Evolutionary conservation across 2,113 vertebrate genomes (phyloP).

Genomic region (Notothenia rossii): DNA sequence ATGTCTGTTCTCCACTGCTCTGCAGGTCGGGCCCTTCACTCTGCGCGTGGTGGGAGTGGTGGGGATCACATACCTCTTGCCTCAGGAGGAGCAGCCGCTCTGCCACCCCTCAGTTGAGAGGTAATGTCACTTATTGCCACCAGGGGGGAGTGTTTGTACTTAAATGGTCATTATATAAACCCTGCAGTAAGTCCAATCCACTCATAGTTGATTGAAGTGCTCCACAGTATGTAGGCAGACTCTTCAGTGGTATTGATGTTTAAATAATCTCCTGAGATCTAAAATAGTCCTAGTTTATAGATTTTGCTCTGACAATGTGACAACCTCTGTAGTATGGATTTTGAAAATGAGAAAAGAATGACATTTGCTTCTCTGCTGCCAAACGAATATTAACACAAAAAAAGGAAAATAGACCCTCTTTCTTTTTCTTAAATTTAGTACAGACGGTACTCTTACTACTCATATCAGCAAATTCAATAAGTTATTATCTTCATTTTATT

Average conservation of each 20-base stretch:
- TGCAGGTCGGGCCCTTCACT: slow-evolving; percentile 94
- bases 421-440: not conserved
- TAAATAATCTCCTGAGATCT: slow-evolving; percentile 45
- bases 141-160: slow-evolving; percentile 32
- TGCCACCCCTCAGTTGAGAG: slow-evolving; percentile 96
- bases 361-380: not conserved
- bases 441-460: not conserved
- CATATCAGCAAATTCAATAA: not conserved
- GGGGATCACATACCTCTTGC: slow-evolving; percentile 96
- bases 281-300: slow-evolving; percentile 40
- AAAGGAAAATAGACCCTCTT: not conserved
- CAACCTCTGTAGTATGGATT: slow-evolving; percentile 31
- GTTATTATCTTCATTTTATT: not conserved
- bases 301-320: slow-evolving; percentile 31
- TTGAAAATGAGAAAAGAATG: not conserved
- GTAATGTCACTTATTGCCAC: slow-evolving; percentile 71
- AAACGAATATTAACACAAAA: not conserved
- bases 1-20: not conserved
- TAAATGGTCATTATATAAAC: slow-evolving; percentile 10
- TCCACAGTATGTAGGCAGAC: slow-evolving; percentile 3
- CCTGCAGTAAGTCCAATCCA: slow-evolving; percentile 17
- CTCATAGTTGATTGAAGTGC: slow-evolving; percentile 32
- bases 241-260: slow-evolving; percentile 30
- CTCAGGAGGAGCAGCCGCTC: slow-evolving; percentile 96
- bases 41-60: slow-evolving; percentile 96